A percentile compares a stretch with the other conserved stretches of the same genome.
These are phyloP conservation scores for Cephus sareptanus DNA, from an alignment of 2,888 invertebrate genomes.

Conservation along the genomic window DNA sequence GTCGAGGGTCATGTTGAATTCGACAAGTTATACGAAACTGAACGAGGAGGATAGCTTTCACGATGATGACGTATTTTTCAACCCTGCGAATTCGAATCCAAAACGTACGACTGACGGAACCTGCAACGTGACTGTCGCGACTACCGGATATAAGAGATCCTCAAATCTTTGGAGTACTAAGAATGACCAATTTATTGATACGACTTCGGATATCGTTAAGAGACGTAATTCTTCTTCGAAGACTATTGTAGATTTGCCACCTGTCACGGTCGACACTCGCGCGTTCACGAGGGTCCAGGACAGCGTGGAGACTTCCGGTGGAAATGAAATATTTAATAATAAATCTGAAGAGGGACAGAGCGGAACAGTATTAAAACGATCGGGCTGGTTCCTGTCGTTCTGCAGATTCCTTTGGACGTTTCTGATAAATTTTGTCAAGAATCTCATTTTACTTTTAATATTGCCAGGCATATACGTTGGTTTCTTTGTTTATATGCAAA, in stretches of 20 bases:
- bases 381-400: not conserved
- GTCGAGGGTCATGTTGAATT: not conserved
- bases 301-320: not conserved
- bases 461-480: slow-evolving; percentile 45
- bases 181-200: not conserved
- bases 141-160: not conserved
- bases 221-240: not conserved
- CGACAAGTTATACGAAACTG: not conserved
- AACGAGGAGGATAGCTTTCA: not conserved
- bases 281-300: not conserved
- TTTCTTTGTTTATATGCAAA: slow-evolving; percentile 42
- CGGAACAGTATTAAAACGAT: not conserved
- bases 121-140: not conserved
- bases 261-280: not conserved
- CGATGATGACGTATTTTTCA: not conserved
- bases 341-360: not conserved
- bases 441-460: slow-evolving; percentile 44
- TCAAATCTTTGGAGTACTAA: not conserved
- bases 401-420: slow-evolving; percentile 10
- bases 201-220: not conserved
- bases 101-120: not conserved
- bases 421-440: slow-evolving; percentile 34
- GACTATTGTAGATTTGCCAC: not conserved
- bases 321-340: not conserved
- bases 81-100: not conserved